Base-by-base conservation (phyloP, 2,888 invertebrate species). In the Melanargia galathea region DNA sequence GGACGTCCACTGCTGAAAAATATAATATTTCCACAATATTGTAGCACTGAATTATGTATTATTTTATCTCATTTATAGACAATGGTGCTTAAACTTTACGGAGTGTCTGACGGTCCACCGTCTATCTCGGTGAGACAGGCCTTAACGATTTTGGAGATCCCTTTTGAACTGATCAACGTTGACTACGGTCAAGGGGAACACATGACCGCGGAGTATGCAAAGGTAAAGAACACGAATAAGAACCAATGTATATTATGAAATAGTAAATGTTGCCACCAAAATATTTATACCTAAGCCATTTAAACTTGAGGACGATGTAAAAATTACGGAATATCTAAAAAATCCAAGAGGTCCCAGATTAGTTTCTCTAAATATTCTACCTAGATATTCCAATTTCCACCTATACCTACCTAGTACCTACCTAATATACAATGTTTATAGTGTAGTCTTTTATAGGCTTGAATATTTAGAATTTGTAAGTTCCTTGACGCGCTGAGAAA, bases 41-140 rank as follows among this genome's bases (percentile, higher is more conserved):
- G n/a, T n/a, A n/a, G n/a, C n/a, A n/a, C n/a, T n/a, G n/a, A 38
- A 40, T 13, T n/a, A 24, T 24, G 1, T 13, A 24, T 48, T 24
- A 24, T 22, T 55, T 62, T 45, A 13, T 30, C 11, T 18, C 20
- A 48, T 35, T 67, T 63, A 16, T 59, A 69, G 64, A 71, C 54
- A 64, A 87, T 89, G 89, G 80, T 82, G 24, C 86, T 96, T 79
- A 95, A 95, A 77, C 80, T 96, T 48, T 96, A 96, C 75, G 92
- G 93, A 52, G 94, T 96, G 58, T 94, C 94, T 3, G 96, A 96
- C 86, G 96, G 96, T 1, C 96, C 96, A 1, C 96, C 96, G 56
- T 95, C 96, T 6, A 80, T 96, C 64, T 94, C 95, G 5, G 95
- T 95, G 56, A 90, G 94, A 40, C 95, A 95, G 90, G 92, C 93